Evolutionary conservation across 2,797 vertebrate genomes (phyloP).

Genomic region (Emydoidea blandingii): DNA sequence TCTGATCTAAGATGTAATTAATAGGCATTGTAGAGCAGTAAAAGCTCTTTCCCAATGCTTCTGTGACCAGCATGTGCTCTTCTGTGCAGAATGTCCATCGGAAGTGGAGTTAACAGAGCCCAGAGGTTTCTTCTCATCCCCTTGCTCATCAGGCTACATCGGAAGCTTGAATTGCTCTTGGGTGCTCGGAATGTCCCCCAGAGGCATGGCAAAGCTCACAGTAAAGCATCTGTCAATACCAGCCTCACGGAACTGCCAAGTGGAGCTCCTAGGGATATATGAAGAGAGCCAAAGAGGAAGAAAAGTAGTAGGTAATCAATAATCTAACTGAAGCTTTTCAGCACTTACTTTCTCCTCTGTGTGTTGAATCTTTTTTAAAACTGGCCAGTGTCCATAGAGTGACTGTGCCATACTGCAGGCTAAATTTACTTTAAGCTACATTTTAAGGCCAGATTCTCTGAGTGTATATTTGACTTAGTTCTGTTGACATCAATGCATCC

Average conservation of each 20-base stretch:
- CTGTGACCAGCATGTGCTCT: slow-evolving; percentile 23
- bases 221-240: slow-evolving; percentile 26
- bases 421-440: not conserved
- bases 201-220: slow-evolving; percentile 29
- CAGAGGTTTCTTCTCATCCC: slow-evolving; percentile 5
- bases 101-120: slow-evolving; percentile 23
- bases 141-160: not conserved
- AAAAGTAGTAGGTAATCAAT: not conserved
- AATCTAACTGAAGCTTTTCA: not conserved
- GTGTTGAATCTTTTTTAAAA: not conserved
- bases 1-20: not conserved
- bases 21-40: slow-evolving; percentile 22
- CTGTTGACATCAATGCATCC: not conserved
- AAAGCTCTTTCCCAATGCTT: slow-evolving; percentile 40
- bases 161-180: slow-evolving; percentile 17
- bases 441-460: not conserved
- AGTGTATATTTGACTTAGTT: not conserved
- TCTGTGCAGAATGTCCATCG: slow-evolving; percentile 15
- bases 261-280: slow-evolving; percentile 42
- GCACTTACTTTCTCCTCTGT: not conserved
- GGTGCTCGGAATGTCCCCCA: not conserved
- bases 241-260: not conserved
- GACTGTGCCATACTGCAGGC: accelerated
- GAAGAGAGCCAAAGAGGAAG: slow-evolving; percentile 11
- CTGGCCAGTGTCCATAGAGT: not conserved